Evolutionary conservation across 2,113 vertebrate species (phyloP).

Genomic region (Rhombomys opimus): DNA sequence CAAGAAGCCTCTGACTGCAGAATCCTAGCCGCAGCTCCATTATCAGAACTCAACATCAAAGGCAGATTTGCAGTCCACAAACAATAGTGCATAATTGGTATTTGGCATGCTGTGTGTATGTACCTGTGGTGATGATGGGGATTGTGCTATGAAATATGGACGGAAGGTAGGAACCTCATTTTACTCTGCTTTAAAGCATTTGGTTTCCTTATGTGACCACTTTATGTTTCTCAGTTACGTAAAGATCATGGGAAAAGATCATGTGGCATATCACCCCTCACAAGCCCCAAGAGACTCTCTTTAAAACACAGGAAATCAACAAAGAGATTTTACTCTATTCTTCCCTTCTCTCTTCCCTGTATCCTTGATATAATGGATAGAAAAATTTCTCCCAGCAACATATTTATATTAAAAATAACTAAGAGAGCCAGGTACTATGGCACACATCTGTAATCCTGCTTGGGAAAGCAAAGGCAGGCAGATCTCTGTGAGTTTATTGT

Average conservation of each 20-base stretch:
- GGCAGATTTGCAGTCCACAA: not conserved
- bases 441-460: no score
- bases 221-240: constrained; percentile 4
- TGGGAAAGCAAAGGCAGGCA: no score
- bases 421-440: not conserved
- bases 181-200: not conserved
- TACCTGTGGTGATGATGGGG: not conserved
- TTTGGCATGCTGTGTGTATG: not conserved
- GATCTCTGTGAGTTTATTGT: no score
- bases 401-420: constrained; percentile 1
- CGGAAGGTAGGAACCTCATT: not conserved
- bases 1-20: not conserved
- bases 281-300: not conserved
- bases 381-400: not conserved
- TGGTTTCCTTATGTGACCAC: not conserved
- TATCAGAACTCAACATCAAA: not conserved
- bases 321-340: constrained; percentile 4
- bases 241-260: not conserved
- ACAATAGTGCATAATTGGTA: not conserved
- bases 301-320: not conserved
- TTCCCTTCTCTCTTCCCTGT: not conserved
- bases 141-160: not conserved
- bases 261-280: not conserved
- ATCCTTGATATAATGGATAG: not conserved
- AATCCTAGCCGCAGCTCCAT: not conserved